Base-by-base conservation (phyloP, 1,140 invertebrate species). In the Pomacea maculata region DNA sequence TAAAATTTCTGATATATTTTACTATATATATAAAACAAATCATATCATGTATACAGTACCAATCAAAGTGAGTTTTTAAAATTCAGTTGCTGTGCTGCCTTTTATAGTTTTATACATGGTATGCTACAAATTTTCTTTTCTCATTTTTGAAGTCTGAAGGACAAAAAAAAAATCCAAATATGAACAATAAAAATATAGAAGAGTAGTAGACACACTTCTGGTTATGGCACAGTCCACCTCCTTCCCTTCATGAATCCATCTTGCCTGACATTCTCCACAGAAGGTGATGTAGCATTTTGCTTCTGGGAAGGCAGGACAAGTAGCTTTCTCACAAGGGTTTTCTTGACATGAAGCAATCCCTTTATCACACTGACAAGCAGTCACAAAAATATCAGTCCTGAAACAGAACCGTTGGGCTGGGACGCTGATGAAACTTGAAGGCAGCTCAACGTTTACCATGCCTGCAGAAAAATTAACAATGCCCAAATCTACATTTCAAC, bases 291-390 rank as follows among this genome's bases (percentile, higher is more conserved):
- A 73, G 81, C 88, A 89, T 12, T 75, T 80, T 12, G 88, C 87
- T 25, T 86, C 84, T 21, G 88, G 88, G 76, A 86, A 87, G n/a
- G 84, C 83, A n/a, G 82, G 82, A 80, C 88, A 89, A 9, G 73
- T 68, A 6, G 75, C 83, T 15, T 67, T 76, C 15, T 80, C 67
- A 84, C 88, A 89, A 14, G 86, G 88, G 81, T 89, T 88, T 6
- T 68, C 52, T 0, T 80, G 72, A 80, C 88, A 89, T 4, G 78
- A 79, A 12, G 85, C 83, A 15, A 85, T 75, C 17, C 61, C 74
- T 17, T 61, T 34, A 15, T 85, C 79, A 84, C 88, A 89, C 1
- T 79, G 25, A 83, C 88, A 89, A 4, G 83, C 79, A 8, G 83
- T 83, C 21, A 88, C 81, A 72, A 86, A 86, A 17, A 84, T 80